Evolutionary conservation across 1,140 invertebrate genomes (phyloP).

Genomic region (Triops longicaudatus): DNA sequence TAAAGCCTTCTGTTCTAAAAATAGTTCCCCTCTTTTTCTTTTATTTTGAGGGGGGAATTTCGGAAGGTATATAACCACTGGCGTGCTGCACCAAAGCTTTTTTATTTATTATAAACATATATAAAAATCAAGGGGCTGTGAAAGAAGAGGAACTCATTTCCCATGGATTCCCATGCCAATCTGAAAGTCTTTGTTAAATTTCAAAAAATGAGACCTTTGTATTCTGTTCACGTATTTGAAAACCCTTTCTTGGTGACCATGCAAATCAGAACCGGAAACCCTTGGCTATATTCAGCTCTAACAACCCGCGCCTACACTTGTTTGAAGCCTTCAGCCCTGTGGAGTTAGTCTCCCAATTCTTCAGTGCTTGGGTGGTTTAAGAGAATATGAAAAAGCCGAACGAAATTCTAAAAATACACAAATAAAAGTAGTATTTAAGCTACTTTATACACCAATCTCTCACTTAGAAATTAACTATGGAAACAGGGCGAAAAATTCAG

Average conservation of each 20-base stretch:
- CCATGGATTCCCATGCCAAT: not conserved
- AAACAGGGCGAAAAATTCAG: too few relatives aligned
- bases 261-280: not conserved
- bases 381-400: too few relatives aligned
- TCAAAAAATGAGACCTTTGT: not conserved
- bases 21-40: not conserved
- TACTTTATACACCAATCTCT: too few relatives aligned
- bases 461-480: too few relatives aligned
- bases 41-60: not conserved
- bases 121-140: constrained; percentile 9
- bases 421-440: too few relatives aligned
- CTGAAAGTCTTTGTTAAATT: not conserved
- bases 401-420: too few relatives aligned
- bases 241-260: not conserved
- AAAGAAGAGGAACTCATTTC: constrained; percentile 12
- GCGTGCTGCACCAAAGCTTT: not conserved
- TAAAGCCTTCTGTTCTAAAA: not conserved
- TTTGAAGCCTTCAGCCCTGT: too few relatives aligned
- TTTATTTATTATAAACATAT: not conserved
- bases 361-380: too few relatives aligned
- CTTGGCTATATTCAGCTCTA: not conserved
- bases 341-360: too few relatives aligned
- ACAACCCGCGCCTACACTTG: too few relatives aligned
- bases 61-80: not conserved
- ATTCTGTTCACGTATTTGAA: not conserved